Base-by-base conservation (phyloP, 2,888 invertebrate genomes). In the Noctuana brunneofusca region DNA sequence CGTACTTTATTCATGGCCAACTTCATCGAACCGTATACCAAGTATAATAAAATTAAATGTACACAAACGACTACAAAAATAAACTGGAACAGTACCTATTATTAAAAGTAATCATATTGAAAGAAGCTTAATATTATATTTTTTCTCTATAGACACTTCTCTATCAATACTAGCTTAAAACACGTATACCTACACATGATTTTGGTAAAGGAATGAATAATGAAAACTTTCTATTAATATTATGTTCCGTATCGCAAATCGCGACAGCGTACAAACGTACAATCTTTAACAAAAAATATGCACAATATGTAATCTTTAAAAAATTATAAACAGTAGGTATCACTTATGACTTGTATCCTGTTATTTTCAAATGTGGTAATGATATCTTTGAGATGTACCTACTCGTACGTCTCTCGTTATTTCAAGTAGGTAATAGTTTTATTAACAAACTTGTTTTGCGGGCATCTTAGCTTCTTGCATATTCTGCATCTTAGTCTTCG, bases 321-420 rank as follows among this genome's bases (percentile, higher is more conserved):
- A n/a, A n/a, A n/a, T n/a, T n/a, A 32, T 9, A 32, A 32, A 32
- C 32, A n/a, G n/a, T n/a, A n/a, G n/a, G 32, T 11, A 0, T 38
- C 22, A 14, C 24, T 58, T 38, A 58, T 38, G 24, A 38, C 49
- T 6, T 41, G 38, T 58, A 50, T 58, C 52, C 58, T 58, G 58
- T 58, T 52, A 52, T 50, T 58, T 52, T 52, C 41, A 58, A 52
- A 58, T 52, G 50, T 58, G 12, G 35, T 58, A 41, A 41, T 49
- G 50, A 41, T 58, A 43, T 59, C 11, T 59, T 43, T 59, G 30
- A 59, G 32, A 20, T 24, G 41, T 59, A 43, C 2, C 6, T 2
- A 14, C 16, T 16, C 32, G 2, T 32, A 9, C 11, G 11, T 8
- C 9, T 32, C 58, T 18, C n/a, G 38, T 24, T 38, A 43, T 52